Conservation (phyloP, 2,888 invertebrate species). For the Polyommatus icarus region DNA sequence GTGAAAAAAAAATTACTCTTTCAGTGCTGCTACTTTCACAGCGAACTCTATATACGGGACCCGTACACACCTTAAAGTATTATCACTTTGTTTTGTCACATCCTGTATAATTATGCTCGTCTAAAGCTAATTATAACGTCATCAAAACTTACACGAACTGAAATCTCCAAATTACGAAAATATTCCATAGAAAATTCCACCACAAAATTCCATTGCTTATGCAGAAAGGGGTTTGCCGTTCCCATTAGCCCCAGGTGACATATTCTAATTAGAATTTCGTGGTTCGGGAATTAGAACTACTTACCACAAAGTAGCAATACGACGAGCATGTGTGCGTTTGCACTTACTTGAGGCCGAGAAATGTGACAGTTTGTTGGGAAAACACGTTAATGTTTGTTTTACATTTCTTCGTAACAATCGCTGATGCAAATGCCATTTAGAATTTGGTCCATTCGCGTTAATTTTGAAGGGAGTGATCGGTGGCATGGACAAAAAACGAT, state of each 20-base stretch:
- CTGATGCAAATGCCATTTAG: not conserved
- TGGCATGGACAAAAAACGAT: too few relatives aligned
- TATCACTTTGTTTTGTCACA: too few relatives aligned
- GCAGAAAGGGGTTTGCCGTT: not conserved
- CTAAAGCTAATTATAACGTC: not conserved
- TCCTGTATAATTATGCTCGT: too few relatives aligned
- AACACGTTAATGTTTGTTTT: constrained; percentile 14
- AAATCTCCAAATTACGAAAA: too few relatives aligned
- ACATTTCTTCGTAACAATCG: constrained; percentile 10
- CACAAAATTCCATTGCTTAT: not conserved
- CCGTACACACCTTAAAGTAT: too few relatives aligned
- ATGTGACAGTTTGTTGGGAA: constrained; percentile 24
- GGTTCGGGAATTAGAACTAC: constrained; percentile 13
- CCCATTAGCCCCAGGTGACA: not conserved
- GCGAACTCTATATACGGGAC: too few relatives aligned
- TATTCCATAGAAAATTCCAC: not conserved
- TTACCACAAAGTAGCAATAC: constrained; percentile 8
- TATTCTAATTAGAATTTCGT: constrained; percentile 12
- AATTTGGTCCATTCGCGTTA: not conserved
- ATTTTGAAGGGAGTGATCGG: not conserved
- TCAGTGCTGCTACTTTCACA: too few relatives aligned
- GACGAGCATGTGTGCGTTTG: constrained; percentile 4
- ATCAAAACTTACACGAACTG: not conserved
- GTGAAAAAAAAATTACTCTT: too few relatives aligned
- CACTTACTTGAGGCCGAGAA: constrained; percentile 3